Base-by-base conservation (phyloP, 2,888 invertebrate species). In the Apamea monoglypha region DNA sequence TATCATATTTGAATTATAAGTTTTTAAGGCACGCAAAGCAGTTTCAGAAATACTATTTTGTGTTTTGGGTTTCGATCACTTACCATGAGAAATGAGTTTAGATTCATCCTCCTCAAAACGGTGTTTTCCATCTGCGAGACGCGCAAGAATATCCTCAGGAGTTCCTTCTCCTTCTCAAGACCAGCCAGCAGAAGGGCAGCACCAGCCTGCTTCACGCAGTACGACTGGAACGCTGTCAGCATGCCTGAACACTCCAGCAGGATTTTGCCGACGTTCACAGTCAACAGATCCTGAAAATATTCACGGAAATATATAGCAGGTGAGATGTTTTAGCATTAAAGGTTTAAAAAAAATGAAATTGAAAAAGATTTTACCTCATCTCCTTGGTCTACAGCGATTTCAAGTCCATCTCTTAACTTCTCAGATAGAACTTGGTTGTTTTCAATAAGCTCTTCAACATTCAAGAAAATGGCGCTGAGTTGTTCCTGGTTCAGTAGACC, bases 71-170 rank as follows among this genome's bases (percentile, higher is more conserved):
- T 21, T 64, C 25, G 36, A 36, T 36, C n/a, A 40, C 32, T 83
- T 94, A 99, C 99, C 99, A 99, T 99, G 78, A 99, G 97, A 96
- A 99, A 99, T n/a, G 99, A 99, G 96, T 99, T 99, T 71, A 99
- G 97, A 95, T 99, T 99, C 99, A 99, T 99, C 90, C 99, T 97
- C 89, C 99, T 97, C 89, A 99, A 96, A 85, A 99, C 98, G 36
- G 98, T 98, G 94, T 99, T 99, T 95, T 99, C 99, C 98, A 99
- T 99, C 97, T 99, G 99, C 61, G 99, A 99, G 80, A 99, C 99
- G 94, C 99, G 98, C 81, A 99, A 97, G 96, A 99, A 99, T 95
- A 99, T 99, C 94, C 99, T 97, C 88, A 99, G 97, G 78, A 99
- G 97, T 94, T 99, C 99, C 95, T 99, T 99, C 93, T 99, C 99